Percentiles rank a stretch among this genome's conserved stretches.
These are phyloP conservation scores for Agriopis leucophaearia DNA, from an alignment of 2,888 invertebrate species.

Conservation along the genomic window DNA sequence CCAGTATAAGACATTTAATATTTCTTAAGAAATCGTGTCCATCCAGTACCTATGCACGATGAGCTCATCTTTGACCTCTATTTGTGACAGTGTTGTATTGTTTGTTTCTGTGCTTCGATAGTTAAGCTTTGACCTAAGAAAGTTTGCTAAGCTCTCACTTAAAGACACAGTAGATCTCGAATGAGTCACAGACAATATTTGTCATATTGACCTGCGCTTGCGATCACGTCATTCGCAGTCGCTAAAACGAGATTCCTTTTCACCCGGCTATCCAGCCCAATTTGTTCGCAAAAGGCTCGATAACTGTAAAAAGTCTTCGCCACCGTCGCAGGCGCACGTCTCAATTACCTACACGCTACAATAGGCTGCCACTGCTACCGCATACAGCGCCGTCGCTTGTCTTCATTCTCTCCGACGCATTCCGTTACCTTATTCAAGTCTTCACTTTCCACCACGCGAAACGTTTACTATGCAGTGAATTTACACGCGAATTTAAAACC, in stretches of 20 bases:
- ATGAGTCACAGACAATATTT: constrained; percentile 25
- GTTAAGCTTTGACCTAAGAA: constrained; percentile 29
- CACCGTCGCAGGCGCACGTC: constrained; percentile 26
- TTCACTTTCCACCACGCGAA: constrained; percentile 68
- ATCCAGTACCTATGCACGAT: neutral
- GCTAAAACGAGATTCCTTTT: constrained; percentile 61
- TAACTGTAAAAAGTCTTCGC: constrained; percentile 67
- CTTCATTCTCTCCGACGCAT: constrained; percentile 70
- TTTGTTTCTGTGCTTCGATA: constrained; percentile 33
- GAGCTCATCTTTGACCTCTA: constrained; percentile 16
- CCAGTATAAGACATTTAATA: neutral
- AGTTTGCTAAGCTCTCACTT: constrained; percentile 21
- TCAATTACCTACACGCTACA: constrained; percentile 69
- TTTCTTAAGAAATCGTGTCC: constrained; percentile 7
- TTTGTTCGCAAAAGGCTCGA: constrained; percentile 51
- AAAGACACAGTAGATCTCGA: neutral
- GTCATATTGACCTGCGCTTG: neutral
- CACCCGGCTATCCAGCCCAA: constrained; percentile 55
- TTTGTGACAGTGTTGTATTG: constrained; percentile 16
- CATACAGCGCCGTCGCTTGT: constrained; percentile 48
- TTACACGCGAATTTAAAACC: constrained; percentile 40
- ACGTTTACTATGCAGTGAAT: constrained; percentile 57
- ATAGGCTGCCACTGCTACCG: constrained; percentile 58
- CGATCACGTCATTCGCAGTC: constrained; percentile 38
- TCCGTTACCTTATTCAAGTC: constrained; percentile 71